A percentile compares a stretch with the other conserved stretches of the same genome.
These are phyloP conservation scores for Meloidogyne chitwoodi DNA, from an alignment of 1,140 invertebrate genomes.

Conservation along the genomic window DNA sequence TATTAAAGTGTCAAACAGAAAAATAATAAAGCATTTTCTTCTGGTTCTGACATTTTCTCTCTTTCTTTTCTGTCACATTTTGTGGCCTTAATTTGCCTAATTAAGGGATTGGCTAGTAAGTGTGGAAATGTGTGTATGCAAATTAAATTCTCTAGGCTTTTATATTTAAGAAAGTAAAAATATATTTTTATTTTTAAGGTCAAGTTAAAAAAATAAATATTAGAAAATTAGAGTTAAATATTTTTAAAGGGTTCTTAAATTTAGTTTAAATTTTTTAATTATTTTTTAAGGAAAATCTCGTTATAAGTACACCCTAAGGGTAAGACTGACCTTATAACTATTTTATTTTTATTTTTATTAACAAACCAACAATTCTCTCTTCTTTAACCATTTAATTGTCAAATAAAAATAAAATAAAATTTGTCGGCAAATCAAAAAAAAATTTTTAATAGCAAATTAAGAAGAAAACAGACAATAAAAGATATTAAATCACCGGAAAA, in stretches of 20 bases:
- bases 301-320: no score
- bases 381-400: background rate
- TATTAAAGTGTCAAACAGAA: background rate
- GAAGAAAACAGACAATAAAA: background rate
- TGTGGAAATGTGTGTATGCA: background rate
- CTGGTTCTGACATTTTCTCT: no score
- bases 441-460: background rate
- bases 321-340: no score
- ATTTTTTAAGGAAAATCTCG: no score
- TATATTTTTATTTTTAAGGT: background rate
- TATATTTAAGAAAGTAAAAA: background rate
- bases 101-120: background rate
- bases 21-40: background rate
- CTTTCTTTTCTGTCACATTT: background rate
- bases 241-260: no score
- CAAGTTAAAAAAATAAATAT: no score
- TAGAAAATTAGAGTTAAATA: no score
- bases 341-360: background rate
- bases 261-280: no score
- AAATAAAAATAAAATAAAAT: background rate
- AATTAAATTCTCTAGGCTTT: background rate
- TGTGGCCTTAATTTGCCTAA: background rate
- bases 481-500: background rate
- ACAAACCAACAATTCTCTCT: background rate
- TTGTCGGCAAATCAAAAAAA: background rate